Percentiles rank a stretch among this genome's conserved stretches.
phyloP scores from a whole-genome alignment of 2,797 vertebrate species.

The Gobionotothen gibberifrons region DNA sequence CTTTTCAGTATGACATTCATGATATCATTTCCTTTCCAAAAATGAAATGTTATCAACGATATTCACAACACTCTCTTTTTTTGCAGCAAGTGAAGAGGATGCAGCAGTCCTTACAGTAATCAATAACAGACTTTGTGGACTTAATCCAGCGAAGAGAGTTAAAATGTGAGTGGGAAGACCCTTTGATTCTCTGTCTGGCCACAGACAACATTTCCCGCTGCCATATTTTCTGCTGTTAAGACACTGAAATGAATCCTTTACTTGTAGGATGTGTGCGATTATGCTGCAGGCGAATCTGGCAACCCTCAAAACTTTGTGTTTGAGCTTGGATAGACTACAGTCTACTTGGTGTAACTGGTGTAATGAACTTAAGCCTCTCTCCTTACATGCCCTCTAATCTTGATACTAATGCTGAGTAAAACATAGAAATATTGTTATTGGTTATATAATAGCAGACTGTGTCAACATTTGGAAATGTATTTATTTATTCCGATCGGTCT shows the following conservation, averaged over 20 bases:
- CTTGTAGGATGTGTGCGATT: conserved; percentile 69
- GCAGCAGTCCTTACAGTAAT: conserved; percentile 44
- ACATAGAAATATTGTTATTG: conserved; percentile 51
- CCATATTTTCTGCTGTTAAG: conserved; percentile 61
- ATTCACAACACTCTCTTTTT: conserved; percentile 20
- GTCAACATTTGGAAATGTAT: conserved; percentile 55
- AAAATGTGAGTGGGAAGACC: conserved; percentile 67
- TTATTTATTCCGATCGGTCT: conserved; percentile 50
- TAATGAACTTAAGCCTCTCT: conserved; percentile 39
- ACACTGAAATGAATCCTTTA: conserved; percentile 68
- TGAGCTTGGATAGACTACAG: conserved; percentile 53
- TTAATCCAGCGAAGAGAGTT: conserved; percentile 58
- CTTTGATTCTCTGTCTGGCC: conserved; percentile 77
- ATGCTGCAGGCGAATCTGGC: conserved; percentile 70
- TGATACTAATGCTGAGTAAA: conserved; percentile 63
- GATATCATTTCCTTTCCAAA: background rate
- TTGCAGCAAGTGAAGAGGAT: conserved; percentile 43
- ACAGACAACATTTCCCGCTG: conserved; percentile 64
- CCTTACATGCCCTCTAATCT: conserved; percentile 53
- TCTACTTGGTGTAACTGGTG: conserved; percentile 15
- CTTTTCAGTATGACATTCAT: background rate
- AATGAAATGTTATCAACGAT: conserved; percentile 6
- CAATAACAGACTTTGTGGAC: conserved; percentile 57
- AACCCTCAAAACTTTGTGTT: conserved; percentile 58
- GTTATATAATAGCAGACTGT: conserved; percentile 45